These are phyloP conservation scores for Cryptotis parvus DNA, from an alignment of 2,113 vertebrate species.

Conservation along the genomic window DNA sequence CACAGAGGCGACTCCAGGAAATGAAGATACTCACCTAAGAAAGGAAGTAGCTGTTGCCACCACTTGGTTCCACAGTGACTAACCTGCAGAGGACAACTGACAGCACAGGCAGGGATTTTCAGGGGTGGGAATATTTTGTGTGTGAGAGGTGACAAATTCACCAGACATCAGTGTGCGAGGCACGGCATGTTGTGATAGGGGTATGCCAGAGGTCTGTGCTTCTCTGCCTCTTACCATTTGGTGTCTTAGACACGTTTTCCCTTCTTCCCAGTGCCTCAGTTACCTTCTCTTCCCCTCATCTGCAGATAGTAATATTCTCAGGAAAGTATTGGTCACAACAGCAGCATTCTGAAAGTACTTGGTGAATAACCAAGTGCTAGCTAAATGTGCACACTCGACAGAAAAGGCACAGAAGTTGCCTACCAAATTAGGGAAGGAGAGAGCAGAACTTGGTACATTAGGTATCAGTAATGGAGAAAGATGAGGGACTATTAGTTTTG, in stretches of 20 bases:
- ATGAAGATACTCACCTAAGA: background rate
- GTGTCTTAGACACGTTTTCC: background rate
- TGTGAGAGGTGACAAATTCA: background rate
- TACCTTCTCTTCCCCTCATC: background rate
- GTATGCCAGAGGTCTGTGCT: background rate
- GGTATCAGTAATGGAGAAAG: background rate
- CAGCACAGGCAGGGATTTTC: no score
- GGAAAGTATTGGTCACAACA: background rate
- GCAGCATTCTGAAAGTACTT: background rate
- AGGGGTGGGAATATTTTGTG: background rate
- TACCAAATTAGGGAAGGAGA: conserved; percentile 15
- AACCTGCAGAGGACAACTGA: background rate
- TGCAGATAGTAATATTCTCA: no score
- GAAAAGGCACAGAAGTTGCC: background rate
- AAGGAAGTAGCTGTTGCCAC: background rate
- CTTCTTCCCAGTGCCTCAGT: background rate
- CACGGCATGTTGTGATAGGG: background rate
- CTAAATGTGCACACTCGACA: background rate
- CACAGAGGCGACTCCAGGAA: conserved; percentile 41
- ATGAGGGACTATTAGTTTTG: background rate
- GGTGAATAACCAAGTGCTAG: background rate
- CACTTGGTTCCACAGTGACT: background rate
- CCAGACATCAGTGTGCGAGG: background rate
- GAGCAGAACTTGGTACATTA: background rate
- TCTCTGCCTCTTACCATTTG: background rate